Conservation (phyloP, 2,113 vertebrate species). For the Lamprologus callipterus region DNA sequence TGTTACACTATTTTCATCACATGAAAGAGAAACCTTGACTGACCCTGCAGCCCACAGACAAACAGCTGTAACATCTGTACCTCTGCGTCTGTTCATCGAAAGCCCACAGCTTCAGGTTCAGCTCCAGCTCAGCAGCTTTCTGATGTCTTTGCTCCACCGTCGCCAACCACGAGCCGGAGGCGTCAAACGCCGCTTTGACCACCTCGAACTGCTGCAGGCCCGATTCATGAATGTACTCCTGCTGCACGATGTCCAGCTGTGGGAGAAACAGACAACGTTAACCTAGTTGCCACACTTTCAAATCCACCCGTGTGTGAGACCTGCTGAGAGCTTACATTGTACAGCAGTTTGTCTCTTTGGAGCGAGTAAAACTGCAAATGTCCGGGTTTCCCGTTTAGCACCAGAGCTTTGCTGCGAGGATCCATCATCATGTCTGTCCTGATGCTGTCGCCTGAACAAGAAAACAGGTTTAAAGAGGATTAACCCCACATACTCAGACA, state of each 20-base stretch:
- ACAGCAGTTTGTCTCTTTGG: conserved; percentile 86
- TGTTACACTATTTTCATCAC: background rate
- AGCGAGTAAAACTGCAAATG: conserved; percentile 95
- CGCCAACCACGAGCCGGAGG: conserved; percentile 80
- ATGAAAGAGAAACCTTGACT: background rate
- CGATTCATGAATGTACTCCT: conserved; percentile 81
- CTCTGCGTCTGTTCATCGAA: conserved; percentile 81
- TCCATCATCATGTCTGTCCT: conserved; percentile 83
- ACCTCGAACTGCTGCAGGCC: conserved; percentile 82
- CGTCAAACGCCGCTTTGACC: conserved; percentile 75
- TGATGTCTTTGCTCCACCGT: conserved; percentile 85
- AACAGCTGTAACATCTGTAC: conserved; percentile 47
- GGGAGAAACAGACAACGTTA: background rate
- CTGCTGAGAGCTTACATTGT: conserved; percentile 77
- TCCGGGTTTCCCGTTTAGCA: conserved; percentile 94
- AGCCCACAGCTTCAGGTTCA: conserved; percentile 86
- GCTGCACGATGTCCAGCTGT: conserved; percentile 93
- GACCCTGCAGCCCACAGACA: background rate
- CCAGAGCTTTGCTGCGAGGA: conserved; percentile 87
- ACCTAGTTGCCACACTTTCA: background rate
- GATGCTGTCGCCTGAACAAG: conserved; percentile 70
- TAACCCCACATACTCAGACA: background rate
- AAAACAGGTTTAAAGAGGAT: background rate
- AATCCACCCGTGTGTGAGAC: background rate
- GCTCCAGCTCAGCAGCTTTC: conserved; percentile 70